Evolutionary conservation across 1,140 invertebrate genomes (phyloP), one percentile per base, ranked within the genome.

Genomic region (Cyclina sinensis): DNA sequence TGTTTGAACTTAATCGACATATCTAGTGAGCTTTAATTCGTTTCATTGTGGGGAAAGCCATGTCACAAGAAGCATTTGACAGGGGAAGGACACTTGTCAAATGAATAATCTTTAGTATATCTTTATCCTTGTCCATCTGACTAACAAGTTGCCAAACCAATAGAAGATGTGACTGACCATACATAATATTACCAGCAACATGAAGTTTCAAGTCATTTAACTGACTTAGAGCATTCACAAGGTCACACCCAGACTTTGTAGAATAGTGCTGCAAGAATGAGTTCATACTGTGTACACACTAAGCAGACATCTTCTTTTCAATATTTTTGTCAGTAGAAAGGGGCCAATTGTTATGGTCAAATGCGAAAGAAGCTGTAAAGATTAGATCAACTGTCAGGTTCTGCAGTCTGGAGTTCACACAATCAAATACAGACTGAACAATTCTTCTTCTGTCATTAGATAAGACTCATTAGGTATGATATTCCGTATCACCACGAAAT

Each of bases 321-420:
- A 79, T 59, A 21, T 70, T 16, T 24, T 18, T 32, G 1, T 78
- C 35, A 5, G 62, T 62, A 2, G 18, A 35, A 57, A 24, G 16
- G n/a, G 62, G 81, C 65, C 81, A 84, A 24, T 84, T 84, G 27
- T 84, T 84, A 32, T 84, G 65, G 32, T 84, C 81, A 84, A 84
- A 84, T 39, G 62, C 65, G 73, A 73, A 35, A 18, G 70, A 86
- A 14, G 83, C 51, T 27, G 39, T 0, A 70, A 76, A 73, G 21
- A 80, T 18, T 24, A 24, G 1, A 54, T 70, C 27, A 35, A 1
- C 24, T 21, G 16, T 37, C n/a, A 88, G 18, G 46, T 81, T 74
- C 48, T 88, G 62, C 59, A 81, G 73, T 21, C 68, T 51, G 5
- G 16, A 68, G 32, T 37, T 80, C 57, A n/a, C n/a, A n/a, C n/a